Percentiles rank a stretch among this genome's conserved stretches.
Evolutionary conservation across 2,797 vertebrate species (phyloP).

Genomic region (Graptemys geographica): DNA sequence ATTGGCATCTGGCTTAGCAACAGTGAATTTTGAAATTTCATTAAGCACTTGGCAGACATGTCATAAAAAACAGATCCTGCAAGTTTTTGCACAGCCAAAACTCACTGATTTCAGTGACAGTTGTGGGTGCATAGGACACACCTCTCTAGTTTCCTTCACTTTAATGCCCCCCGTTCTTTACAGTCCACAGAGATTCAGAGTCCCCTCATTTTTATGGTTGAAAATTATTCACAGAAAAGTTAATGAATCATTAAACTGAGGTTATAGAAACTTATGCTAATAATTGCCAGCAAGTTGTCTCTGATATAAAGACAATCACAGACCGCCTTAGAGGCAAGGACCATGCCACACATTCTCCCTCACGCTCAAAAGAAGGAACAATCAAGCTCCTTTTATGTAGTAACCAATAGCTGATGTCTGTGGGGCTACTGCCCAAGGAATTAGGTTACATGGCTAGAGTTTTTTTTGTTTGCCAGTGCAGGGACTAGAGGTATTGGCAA

Average conservation of each 20-base stretch:
- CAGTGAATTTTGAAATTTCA: not conserved
- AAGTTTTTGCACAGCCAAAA: not conserved
- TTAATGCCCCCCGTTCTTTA: not conserved
- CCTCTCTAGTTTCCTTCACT: not conserved
- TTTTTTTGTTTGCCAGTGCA: not conserved
- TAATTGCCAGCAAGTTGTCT: not conserved
- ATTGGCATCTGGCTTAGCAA: not conserved
- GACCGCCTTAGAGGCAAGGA: not conserved
- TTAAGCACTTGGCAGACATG: not conserved
- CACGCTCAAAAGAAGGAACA: not conserved
- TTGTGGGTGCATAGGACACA: not conserved
- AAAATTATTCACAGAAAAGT: not conserved
- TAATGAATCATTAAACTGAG: rapidly evolving
- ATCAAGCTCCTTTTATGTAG: not conserved
- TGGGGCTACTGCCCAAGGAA: not conserved
- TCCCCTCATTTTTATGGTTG: not conserved
- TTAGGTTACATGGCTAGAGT: not conserved
- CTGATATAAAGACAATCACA: not conserved
- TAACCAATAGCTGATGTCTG: not conserved
- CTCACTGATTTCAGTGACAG: not conserved
- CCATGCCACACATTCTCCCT: not conserved
- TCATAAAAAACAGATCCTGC: not conserved
- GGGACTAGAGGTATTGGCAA: not conserved
- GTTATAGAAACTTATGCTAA: not conserved
- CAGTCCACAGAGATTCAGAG: not conserved